These are phyloP conservation scores for Teleopsis dalmanni DNA, from an alignment of 1,140 invertebrate genomes.

Conservation along the genomic window DNA sequence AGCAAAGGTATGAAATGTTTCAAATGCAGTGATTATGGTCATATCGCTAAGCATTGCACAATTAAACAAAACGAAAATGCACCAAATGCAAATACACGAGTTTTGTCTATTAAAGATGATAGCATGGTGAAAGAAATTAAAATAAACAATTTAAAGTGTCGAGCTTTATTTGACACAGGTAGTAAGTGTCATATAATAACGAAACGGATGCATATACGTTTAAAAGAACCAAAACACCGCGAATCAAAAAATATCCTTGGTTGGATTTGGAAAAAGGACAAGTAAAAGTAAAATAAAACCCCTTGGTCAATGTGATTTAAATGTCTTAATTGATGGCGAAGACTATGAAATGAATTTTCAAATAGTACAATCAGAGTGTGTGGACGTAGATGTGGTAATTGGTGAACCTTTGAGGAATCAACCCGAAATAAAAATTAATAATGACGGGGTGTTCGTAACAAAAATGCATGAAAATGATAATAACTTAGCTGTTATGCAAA, in stretches of 20 bases:
- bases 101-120: background rate
- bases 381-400: background rate
- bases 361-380: background rate
- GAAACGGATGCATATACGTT: background rate
- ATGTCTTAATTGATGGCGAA: slow-evolving; percentile 2
- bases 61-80: background rate
- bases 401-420: background rate
- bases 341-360: background rate
- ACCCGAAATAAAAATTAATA: too few relatives aligned
- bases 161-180: background rate
- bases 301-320: background rate
- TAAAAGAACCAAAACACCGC: background rate
- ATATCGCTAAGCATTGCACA: slow-evolving; percentile 3
- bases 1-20: too few relatives aligned
- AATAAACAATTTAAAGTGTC: background rate
- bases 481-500: background rate
- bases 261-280: slow-evolving; percentile 3
- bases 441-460: background rate
- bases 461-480: background rate
- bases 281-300: background rate
- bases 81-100: background rate
- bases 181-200: background rate
- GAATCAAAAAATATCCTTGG: background rate
- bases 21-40: slow-evolving; percentile 1
- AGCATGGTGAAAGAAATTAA: background rate